Base-by-base conservation (phyloP, 2,888 invertebrate species). In the Sturmia bella region DNA sequence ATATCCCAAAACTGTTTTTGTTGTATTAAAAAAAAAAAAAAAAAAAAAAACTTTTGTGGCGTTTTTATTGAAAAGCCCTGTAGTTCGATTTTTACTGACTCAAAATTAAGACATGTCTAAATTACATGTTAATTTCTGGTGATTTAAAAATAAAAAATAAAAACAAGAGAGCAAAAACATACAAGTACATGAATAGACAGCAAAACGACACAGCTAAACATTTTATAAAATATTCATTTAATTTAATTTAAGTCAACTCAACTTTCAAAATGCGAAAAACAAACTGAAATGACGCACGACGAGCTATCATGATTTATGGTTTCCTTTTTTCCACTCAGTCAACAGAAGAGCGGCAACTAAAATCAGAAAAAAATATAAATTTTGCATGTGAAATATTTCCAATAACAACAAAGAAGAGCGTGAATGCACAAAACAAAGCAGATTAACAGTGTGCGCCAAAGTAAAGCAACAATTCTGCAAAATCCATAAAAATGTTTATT, bases 241-340 rank as follows among this genome's bases (percentile, higher is more conserved):
- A 76, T 76, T 56, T 48, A 72, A 68, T 59, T 72, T 61, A 63
- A 32, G n/a, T 54, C 57, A 37, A 37, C 17, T 17, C 19, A 43
- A 56, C n/a, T 37, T 24, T 17, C 17, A n/a, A 15, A 27, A 50
- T 37, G 12, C 3, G 2, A 19, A 57, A 39, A 37, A 57, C n/a
- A 27, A 52, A 63, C 17, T 48, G 32, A 81, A 80, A 72, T 76
- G 80, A 81, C 72, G 72, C 56, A 81, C 68, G 80, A 68, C 68
- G 68, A 43, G 61, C 68, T 76, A 73, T 77, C 63, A 63, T 81
- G 61, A 81, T 73, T 63, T 69, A 81, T 68, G 72, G 61, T 76
- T 77, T 77, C 81, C 77, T 73, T 45, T 24, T 24, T 39, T 50
- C 52, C 27, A 11, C 27, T 45, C 19, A 64, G 19, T 17, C 32